A percentile compares a stretch with the other conserved stretches of the same genome.
phyloP scores from a whole-genome alignment of 2,888 invertebrate species.

The Opisthograptis luteolata region DNA sequence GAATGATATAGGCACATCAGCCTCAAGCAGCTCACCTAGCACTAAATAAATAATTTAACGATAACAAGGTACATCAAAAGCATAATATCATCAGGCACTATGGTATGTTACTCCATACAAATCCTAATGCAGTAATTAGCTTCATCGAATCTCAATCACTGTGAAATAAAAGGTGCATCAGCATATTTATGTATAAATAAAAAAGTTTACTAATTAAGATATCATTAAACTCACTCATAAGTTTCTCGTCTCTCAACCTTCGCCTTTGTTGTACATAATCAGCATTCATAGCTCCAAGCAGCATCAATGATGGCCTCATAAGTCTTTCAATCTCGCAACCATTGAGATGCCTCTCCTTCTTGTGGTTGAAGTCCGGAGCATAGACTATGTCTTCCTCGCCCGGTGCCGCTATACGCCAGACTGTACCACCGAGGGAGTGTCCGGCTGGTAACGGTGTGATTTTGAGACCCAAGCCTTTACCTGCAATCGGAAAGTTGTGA shows the following conservation, averaged over 20 bases:
- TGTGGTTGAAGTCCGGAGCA: slow-evolving; percentile 99
- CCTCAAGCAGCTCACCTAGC: too few relatives aligned
- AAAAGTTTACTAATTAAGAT: too few relatives aligned
- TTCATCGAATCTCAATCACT: too few relatives aligned
- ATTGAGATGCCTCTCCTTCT: slow-evolving; percentile 98
- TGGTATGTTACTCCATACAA: too few relatives aligned
- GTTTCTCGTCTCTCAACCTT: slow-evolving; percentile 95
- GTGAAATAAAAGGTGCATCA: too few relatives aligned
- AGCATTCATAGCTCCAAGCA: slow-evolving; percentile 98
- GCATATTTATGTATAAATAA: too few relatives aligned
- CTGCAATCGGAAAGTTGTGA: slow-evolving; percentile 66
- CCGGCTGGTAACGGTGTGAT: slow-evolving; percentile 98
- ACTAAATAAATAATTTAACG: too few relatives aligned
- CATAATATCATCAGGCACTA: too few relatives aligned
- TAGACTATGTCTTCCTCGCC: slow-evolving; percentile 99
- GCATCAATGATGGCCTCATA: slow-evolving; percentile 95
- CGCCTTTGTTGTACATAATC: slow-evolving; percentile 96
- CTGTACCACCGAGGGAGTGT: slow-evolving; percentile 99
- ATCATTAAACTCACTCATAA: slow-evolving; percentile 90
- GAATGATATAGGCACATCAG: too few relatives aligned
- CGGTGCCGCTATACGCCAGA: slow-evolving; percentile 99
- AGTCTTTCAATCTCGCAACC: slow-evolving; percentile 96
- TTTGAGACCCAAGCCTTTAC: slow-evolving; percentile 97
- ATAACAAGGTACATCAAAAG: too few relatives aligned
- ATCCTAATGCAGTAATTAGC: too few relatives aligned